Evolutionary conservation across 2,113 vertebrate genomes (phyloP), one percentile per base, ranked within the genome.

Genomic region (Dipodomys ordii): DNA sequence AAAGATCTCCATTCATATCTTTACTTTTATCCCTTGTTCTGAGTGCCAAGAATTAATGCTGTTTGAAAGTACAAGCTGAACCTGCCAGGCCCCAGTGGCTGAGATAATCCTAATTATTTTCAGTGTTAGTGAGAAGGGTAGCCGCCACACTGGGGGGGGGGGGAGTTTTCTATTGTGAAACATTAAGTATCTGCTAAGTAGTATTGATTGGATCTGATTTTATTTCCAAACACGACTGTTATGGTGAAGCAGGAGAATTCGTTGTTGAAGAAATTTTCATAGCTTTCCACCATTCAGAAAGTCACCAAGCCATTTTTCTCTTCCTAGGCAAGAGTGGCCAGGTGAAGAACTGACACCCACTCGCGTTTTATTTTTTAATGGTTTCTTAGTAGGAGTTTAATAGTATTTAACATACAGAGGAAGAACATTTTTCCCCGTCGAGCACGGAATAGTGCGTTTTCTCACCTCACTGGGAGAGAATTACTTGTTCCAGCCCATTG

Each of bases 1-100:
- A 98, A 99, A 99, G 98, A 98, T 98, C 98, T 98, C 98, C 97
- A 97, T 99, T 99, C 98, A 99, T 98, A 98, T 98, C 98, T 98
- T 98, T 98, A 98, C 97, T 99, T 99, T 98, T 99, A 98, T 99
- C 98, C 97, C 74, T 81, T 98, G 96, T 97, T 98, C 97, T 97
- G 97, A 98, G 96, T 98, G 98, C 98, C 98, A 99, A 97, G 98
- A 99, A 98, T 98, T 97, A 98, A 98, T 96, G 97, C 98, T 98
- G 85, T 98, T 98, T 98, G 98, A 98, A 98, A 98, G 96, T 98
- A 96, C 97, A 99, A 98, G 98, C 98, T 98, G 98, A 98, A 97
- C 97, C 97, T 98, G 98, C 98, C 98, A 98, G 98, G 98, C 98
- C 98, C 97, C 90, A 97, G 98, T 97, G 98, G 98, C 95, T 96